These are phyloP conservation scores for Bemisia tabaci DNA, from an alignment of 1,140 invertebrate species.

Conservation along the genomic window DNA sequence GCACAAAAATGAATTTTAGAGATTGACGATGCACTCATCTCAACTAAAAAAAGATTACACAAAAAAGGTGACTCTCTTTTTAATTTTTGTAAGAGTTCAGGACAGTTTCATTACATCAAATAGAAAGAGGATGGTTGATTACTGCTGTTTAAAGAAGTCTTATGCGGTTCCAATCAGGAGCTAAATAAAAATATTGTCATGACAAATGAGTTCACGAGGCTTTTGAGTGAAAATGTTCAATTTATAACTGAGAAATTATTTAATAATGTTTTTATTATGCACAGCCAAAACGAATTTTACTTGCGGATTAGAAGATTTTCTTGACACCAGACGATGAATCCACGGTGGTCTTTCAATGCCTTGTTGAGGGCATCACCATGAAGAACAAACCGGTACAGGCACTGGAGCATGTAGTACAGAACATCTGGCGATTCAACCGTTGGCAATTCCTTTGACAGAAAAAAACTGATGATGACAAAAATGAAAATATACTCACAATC, in stretches of 20 bases:
- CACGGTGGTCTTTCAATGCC: slow-evolving; percentile 76
- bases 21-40: too few species aligned
- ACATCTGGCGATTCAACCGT: slow-evolving; percentile 80
- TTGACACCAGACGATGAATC: slow-evolving; percentile 95
- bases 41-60: too few species aligned
- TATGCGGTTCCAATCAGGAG: neutral
- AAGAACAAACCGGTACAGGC: slow-evolving; percentile 79
- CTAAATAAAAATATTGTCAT: neutral
- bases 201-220: neutral
- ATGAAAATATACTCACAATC: neutral
- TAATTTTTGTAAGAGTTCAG: too few species aligned
- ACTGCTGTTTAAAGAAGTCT: neutral
- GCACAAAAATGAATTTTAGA: too few species aligned
- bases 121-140: too few species aligned
- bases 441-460: slow-evolving; percentile 51
- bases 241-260: neutral
- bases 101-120: too few species aligned
- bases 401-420: slow-evolving; percentile 83
- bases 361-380: slow-evolving; percentile 85
- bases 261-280: neutral
- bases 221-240: neutral
- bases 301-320: slow-evolving; percentile 91
- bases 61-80: too few species aligned
- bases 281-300: slow-evolving; percentile 35
- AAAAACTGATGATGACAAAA: slow-evolving; percentile 11